Conservation (phyloP, 2,797 vertebrate genomes). For the Lophotriccus pileatus region DNA sequence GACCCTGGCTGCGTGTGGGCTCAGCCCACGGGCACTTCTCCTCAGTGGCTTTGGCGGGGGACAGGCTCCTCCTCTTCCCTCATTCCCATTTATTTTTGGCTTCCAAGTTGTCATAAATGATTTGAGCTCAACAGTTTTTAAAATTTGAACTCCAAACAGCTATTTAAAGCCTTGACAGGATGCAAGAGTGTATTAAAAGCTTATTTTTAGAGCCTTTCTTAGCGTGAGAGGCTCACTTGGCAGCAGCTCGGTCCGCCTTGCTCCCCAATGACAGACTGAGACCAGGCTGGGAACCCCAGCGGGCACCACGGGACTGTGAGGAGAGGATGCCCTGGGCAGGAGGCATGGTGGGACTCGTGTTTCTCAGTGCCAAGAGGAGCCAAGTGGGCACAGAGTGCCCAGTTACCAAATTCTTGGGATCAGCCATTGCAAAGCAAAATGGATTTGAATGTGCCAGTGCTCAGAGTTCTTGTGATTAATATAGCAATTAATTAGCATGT, state of each 20-base stretch:
- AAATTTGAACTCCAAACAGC: conserved; percentile 21
- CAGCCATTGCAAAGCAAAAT: neutral
- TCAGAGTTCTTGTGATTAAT: neutral
- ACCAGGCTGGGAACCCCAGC: fast-evolving
- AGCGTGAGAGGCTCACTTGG: neutral
- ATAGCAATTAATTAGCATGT: neutral
- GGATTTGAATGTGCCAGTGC: no score
- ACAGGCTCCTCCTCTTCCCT: neutral
- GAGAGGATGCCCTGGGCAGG: fast-evolving
- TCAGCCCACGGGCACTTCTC: neutral
- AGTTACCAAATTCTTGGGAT: fast-evolving
- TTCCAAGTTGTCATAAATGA: conserved; percentile 55
- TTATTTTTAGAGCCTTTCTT: conserved; percentile 48
- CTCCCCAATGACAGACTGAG: neutral
- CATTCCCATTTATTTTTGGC: conserved; percentile 50
- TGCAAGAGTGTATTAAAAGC: conserved; percentile 8
- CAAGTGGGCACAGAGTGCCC: neutral
- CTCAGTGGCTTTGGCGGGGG: fast-evolving
- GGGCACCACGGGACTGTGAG: fast-evolving
- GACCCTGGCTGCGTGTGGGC: fast-evolving
- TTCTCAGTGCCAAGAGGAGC: fast-evolving
- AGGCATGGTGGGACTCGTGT: fast-evolving
- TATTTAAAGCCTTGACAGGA: conserved; percentile 61
- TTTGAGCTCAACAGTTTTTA: conserved; percentile 47
- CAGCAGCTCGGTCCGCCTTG: neutral